phyloP scores from a whole-genome alignment of 2,888 invertebrate species.

The Lingula anatina region DNA sequence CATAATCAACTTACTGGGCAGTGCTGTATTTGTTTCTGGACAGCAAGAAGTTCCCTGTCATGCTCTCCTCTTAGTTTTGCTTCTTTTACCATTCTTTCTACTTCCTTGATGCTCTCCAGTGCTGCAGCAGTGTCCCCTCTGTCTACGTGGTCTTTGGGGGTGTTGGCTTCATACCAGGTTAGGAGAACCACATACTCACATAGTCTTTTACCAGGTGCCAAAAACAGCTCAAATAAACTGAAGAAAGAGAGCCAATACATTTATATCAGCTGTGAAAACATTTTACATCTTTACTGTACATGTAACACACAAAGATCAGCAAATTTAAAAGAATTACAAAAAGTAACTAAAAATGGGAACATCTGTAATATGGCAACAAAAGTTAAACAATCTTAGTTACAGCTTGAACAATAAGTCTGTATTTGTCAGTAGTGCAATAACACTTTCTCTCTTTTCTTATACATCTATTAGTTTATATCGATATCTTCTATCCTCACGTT shows the following conservation, averaged over 20 bases:
- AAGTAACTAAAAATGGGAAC: too few species aligned
- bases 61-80: constrained; percentile 34
- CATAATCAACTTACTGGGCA: constrained; percentile 35
- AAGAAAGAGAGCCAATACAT: constrained; percentile 1
- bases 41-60: constrained; percentile 30
- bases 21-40: constrained; percentile 37
- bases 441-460: too few species aligned
- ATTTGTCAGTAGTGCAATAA: too few species aligned
- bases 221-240: constrained; percentile 53
- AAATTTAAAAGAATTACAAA: too few species aligned
- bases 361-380: too few species aligned
- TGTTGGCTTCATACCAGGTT: constrained; percentile 42
- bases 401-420: too few species aligned
- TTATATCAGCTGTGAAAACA: not conserved
- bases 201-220: constrained; percentile 41
- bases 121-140: constrained; percentile 33
- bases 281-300: too few species aligned
- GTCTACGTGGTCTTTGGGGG: constrained; percentile 42
- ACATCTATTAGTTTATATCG: too few species aligned
- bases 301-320: too few species aligned
- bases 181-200: constrained; percentile 43
- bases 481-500: too few species aligned
- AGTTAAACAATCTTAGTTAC: too few species aligned
- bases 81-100: constrained; percentile 36
- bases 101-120: constrained; percentile 28